A percentile compares a stretch with the other conserved stretches of the same genome.
Evolutionary conservation across 2,113 vertebrate species (phyloP).

Genomic region (Saguinus imperator): DNA sequence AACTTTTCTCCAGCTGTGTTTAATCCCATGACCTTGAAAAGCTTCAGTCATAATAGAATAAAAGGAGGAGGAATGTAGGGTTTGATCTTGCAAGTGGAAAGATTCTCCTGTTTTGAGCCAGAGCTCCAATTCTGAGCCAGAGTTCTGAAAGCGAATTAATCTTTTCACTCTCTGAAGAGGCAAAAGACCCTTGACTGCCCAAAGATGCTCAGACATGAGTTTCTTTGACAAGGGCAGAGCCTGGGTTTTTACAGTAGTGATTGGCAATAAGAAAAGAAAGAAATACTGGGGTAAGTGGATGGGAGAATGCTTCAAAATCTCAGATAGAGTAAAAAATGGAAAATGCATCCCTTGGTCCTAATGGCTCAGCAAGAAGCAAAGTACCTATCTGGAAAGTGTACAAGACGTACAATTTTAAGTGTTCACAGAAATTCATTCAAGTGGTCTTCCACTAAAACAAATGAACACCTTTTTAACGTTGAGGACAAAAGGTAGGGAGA

Average conservation of each 20-base stretch:
- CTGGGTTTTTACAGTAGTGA: not conserved
- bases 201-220: slow-evolving; percentile 12
- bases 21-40: slow-evolving; percentile 58
- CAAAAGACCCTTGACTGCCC: not conserved
- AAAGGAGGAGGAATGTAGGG: not conserved
- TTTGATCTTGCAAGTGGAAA: not conserved
- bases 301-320: not conserved
- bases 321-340: not conserved
- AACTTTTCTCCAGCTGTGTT: slow-evolving; percentile 22
- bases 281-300: not conserved
- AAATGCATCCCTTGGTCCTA: not conserved
- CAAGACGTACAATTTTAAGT: not conserved
- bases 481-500: not conserved
- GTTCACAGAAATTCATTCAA: not conserved
- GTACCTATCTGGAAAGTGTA: not conserved
- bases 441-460: not conserved
- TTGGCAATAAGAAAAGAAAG: not conserved
- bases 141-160: slow-evolving; percentile 36
- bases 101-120: not conserved
- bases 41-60: slow-evolving; percentile 37
- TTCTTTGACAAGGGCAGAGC: not conserved
- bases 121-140: not conserved
- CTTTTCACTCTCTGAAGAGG: slow-evolving; percentile 37
- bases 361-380: not conserved
- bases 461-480: not conserved